phyloP scores from a whole-genome alignment of 2,888 invertebrate species.

The Penaeus monodon region DNA sequence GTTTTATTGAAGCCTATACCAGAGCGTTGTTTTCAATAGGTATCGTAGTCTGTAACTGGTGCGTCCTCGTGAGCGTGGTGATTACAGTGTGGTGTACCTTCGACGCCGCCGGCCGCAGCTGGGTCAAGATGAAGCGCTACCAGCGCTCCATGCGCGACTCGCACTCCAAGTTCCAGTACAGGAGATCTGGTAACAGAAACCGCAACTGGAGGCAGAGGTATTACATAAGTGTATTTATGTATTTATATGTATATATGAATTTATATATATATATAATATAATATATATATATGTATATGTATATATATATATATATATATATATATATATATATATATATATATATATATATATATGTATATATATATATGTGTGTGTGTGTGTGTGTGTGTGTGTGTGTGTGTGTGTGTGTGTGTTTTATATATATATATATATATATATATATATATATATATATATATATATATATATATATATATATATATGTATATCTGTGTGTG shows the following conservation, averaged over 20 bases:
- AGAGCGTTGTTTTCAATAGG: slow-evolving; percentile 72
- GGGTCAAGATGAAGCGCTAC: slow-evolving; percentile 91
- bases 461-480: slow-evolving; percentile 16
- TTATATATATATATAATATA: background rate
- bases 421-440: background rate
- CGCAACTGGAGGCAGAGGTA: slow-evolving; percentile 86
- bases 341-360: slow-evolving; percentile 30
- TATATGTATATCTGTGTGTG: background rate
- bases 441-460: slow-evolving; percentile 14
- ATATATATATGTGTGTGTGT: slow-evolving; percentile 20
- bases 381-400: background rate
- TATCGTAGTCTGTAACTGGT: slow-evolving; percentile 83
- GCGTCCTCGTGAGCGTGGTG: slow-evolving; percentile 79
- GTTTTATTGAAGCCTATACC: background rate
- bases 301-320: slow-evolving; percentile 40
- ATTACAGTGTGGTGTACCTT: slow-evolving; percentile 88
- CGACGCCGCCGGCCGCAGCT: slow-evolving; percentile 87
- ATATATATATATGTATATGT: slow-evolving; percentile 27
- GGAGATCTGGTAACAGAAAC: slow-evolving; percentile 81
- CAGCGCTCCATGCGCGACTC: slow-evolving; percentile 84
- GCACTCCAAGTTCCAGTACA: slow-evolving; percentile 74
- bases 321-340: slow-evolving; percentile 27
- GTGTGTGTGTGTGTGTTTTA: background rate
- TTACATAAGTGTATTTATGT: background rate
- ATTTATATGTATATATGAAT: background rate